phyloP scores from a whole-genome alignment of 1,140 invertebrate species.

The Scaptomyza pallida region DNA sequence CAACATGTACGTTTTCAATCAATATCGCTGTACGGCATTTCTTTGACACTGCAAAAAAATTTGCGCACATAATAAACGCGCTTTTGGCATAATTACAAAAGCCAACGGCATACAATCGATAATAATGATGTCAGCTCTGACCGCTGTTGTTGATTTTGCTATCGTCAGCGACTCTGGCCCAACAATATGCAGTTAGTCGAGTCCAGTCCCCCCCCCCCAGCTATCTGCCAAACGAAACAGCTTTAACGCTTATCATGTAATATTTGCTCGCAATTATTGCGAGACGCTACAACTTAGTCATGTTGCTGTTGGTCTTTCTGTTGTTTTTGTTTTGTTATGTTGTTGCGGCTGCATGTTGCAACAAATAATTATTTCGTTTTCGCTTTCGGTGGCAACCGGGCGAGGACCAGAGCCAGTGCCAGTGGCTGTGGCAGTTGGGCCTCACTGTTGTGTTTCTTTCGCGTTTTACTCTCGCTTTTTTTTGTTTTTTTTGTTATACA shows the following conservation, averaged over 20 bases:
- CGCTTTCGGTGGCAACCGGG: conserved; percentile 59
- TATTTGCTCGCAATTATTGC: conserved; percentile 77
- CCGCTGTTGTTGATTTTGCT: conserved; percentile 44
- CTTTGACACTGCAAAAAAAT: background rate
- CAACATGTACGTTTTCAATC: conserved; percentile 45
- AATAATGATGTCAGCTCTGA: conserved; percentile 68
- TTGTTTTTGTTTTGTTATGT: too few species aligned
- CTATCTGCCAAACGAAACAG: conserved; percentile 18
- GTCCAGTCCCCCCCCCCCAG: conserved; percentile 14
- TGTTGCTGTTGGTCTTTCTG: conserved; percentile 44
- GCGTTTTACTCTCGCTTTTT: background rate
- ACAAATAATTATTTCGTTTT: conserved; percentile 69
- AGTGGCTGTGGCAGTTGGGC: conserved; percentile 23
- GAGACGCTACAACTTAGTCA: conserved; percentile 54
- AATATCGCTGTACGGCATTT: conserved; percentile 47
- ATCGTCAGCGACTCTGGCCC: conserved; percentile 62
- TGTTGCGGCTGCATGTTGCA: conserved; percentile 75
- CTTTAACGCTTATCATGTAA: conserved; percentile 64
- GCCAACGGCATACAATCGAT: conserved; percentile 54
- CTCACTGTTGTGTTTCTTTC: conserved; percentile 10
- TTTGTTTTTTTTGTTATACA: background rate
- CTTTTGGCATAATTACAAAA: conserved; percentile 73
- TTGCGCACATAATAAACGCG: conserved; percentile 63
- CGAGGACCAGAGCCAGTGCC: conserved; percentile 21
- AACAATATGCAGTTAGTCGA: conserved; percentile 55